Evolutionary conservation across 2,888 invertebrate genomes (phyloP).

Genomic region (Dromius quadrimaculatus): DNA sequence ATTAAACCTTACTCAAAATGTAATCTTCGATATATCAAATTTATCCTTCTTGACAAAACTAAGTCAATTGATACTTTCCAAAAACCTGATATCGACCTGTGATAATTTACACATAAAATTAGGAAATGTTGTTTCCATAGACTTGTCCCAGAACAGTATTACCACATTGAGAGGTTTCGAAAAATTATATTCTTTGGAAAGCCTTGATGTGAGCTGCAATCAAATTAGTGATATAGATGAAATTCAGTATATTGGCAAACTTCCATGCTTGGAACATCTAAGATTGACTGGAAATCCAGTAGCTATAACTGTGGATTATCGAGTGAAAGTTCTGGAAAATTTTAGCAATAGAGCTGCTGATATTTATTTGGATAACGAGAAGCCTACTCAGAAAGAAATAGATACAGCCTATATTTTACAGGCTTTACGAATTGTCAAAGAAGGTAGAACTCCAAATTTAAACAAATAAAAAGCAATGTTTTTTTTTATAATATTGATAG

Average conservation of each 20-base stretch:
- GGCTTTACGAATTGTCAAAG: slow-evolving; percentile 83
- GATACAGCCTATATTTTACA: slow-evolving; percentile 93
- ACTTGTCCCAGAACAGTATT: slow-evolving; percentile 88
- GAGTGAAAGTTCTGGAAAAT: slow-evolving; percentile 89
- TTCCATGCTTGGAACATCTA: slow-evolving; percentile 91
- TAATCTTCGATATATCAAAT: slow-evolving; percentile 79
- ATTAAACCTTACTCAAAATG: slow-evolving; percentile 83
- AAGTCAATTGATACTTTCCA: slow-evolving; percentile 81
- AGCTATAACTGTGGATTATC: slow-evolving; percentile 87
- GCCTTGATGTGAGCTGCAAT: slow-evolving; percentile 89
- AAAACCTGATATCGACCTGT: slow-evolving; percentile 80
- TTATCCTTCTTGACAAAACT: slow-evolving; percentile 84
- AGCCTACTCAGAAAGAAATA: slow-evolving; percentile 86
- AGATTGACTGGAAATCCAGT: slow-evolving; percentile 91
- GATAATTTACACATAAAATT: slow-evolving; percentile 86
- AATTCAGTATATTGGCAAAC: slow-evolving; percentile 80
- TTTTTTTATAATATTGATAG: slow-evolving; percentile 16
- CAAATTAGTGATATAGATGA: slow-evolving; percentile 83
- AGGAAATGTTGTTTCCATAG: slow-evolving; percentile 88
- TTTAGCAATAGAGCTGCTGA: slow-evolving; percentile 87
- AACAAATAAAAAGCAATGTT: slow-evolving; percentile 28
- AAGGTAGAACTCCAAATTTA: slow-evolving; percentile 74
- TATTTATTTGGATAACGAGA: slow-evolving; percentile 89
- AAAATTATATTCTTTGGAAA: slow-evolving; percentile 87
- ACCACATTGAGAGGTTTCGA: slow-evolving; percentile 78